Evolutionary conservation across 1,140 invertebrate species (phyloP), one percentile per base, ranked within the genome.

Genomic region (Chrysopa pallens): DNA sequence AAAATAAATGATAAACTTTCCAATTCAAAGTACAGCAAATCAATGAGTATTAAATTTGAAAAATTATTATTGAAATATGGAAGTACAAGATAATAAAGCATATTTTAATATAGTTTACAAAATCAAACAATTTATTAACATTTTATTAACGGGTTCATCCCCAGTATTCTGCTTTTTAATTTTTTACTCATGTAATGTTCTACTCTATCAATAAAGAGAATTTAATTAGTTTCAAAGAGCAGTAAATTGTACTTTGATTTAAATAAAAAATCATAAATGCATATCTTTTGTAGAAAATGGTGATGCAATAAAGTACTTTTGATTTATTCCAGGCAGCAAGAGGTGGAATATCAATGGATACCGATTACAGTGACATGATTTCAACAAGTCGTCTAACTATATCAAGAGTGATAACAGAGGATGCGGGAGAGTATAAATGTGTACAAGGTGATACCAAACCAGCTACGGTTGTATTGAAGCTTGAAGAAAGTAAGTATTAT

Each of bases 351-450:
- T 56, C 53, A 11, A 48, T 63, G 11, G 56, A 60, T 28, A 63
- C 58, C 1, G 54, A 58, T 33, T 55, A 51, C 38, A 56, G 48
- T 6, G 52, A 55, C 1, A 37, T 44, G 8, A 52, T 52, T 17
- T 48, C 59, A 1, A 54, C 52, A 17, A 64, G 62, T 40, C 52
- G 53, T 36, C 47, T 64, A 7, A 67, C 59, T n/a, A 49, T 62
- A 28, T 50, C 56, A 13, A 46, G 50, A 11, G 56, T 64, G 7
- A 52, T 54, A n/a, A 38, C 40, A 17, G 39, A 50, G 40, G 66
- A 69, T 46, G 54, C 60, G 1, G 69, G 68, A n/a, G 60, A 60
- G 41, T 71, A 69, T 50, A 68, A 64, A 11, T 71, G 69, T 48
- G 47, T 54, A 27, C 61, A 66, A 7, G 50, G 56, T 2, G 56